phyloP scores from a whole-genome alignment of 2,888 invertebrate genomes.

The Petrolisthes cinctipes region DNA sequence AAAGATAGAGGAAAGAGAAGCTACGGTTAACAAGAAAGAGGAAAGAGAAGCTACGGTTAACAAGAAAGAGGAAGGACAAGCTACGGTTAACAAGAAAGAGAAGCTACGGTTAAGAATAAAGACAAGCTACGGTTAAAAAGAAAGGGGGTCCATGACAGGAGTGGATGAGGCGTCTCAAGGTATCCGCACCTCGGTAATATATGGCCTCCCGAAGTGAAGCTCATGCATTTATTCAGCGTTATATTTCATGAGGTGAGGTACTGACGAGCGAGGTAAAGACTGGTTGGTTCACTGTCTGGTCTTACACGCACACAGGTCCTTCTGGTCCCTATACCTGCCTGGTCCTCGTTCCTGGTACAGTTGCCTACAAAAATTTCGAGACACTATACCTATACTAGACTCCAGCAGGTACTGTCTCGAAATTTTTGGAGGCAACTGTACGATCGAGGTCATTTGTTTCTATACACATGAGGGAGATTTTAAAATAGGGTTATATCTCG shows the following conservation, averaged over 20 bases:
- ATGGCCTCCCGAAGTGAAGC: slow-evolving; percentile 28
- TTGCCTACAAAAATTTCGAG: too few species aligned
- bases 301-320: background rate
- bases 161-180: background rate
- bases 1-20: background rate
- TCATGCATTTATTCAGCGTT: slow-evolving; percentile 56
- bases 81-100: slow-evolving; percentile 4
- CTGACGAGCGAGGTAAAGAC: slow-evolving; percentile 19
- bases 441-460: background rate
- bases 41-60: background rate
- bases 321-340: background rate
- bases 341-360: background rate
- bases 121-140: background rate
- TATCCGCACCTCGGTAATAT: slow-evolving; percentile 20
- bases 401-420: too few species aligned
- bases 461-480: background rate
- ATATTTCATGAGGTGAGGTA: slow-evolving; percentile 44
- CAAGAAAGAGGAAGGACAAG: background rate
- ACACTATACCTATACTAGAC: too few species aligned
- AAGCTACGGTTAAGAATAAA: background rate
- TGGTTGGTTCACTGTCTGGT: background rate
- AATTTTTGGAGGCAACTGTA: too few species aligned
- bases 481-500: background rate
- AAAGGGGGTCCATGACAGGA: background rate
- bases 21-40: background rate